Percentiles rank a stretch among this genome's conserved stretches.
Evolutionary conservation across 1,140 invertebrate species (phyloP).

Genomic region (Cepaea nemoralis): DNA sequence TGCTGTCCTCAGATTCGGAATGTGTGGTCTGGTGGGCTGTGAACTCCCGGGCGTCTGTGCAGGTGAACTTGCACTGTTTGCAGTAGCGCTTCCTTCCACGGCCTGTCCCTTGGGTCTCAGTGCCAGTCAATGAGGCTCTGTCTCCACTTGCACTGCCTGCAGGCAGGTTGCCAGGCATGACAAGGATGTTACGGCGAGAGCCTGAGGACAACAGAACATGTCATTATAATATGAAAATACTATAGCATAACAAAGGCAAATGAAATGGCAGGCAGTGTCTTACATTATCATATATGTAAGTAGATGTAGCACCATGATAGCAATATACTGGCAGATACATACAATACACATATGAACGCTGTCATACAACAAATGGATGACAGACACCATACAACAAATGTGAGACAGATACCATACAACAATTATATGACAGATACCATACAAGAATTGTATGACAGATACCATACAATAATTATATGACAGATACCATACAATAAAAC

Average conservation of each 20-base stretch:
- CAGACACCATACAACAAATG: no score
- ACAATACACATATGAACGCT: no score
- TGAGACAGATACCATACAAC: no score
- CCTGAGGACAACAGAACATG: background rate
- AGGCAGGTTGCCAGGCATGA: conserved; percentile 13
- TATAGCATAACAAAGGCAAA: background rate
- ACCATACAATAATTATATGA: no score
- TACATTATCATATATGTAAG: no score
- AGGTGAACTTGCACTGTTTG: conserved; percentile 62
- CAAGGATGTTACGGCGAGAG: background rate
- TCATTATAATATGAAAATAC: background rate
- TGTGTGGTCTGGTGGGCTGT: conserved; percentile 61
- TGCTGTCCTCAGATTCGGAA: conserved; percentile 35
- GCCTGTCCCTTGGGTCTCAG: background rate
- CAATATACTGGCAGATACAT: no score
- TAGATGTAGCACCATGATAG: no score
- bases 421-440: no score
- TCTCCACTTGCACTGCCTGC: background rate
- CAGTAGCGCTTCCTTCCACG: conserved; percentile 55
- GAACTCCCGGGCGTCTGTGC: conserved; percentile 62
- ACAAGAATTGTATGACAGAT: no score
- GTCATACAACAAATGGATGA: no score
- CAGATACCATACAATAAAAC: no score
- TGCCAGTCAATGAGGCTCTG: background rate
- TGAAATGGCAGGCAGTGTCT: background rate